These are phyloP conservation scores for Drosophila villosipedis DNA, from an alignment of 2,888 invertebrate genomes.

Conservation along the genomic window DNA sequence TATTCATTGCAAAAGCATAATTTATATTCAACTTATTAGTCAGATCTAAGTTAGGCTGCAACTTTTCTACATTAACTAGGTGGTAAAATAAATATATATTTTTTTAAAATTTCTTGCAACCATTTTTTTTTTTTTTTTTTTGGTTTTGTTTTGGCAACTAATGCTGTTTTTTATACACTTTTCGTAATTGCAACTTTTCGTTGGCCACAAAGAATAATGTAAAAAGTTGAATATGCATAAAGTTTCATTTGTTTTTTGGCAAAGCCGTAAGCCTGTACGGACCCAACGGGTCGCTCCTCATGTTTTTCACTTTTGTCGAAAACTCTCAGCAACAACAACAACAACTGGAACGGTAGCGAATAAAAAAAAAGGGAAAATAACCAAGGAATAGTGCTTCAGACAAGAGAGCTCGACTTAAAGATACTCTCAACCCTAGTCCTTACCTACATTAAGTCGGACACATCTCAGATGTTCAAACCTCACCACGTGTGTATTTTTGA, in stretches of 20 bases:
- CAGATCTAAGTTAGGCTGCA: not conserved
- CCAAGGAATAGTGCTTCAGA: not conserved
- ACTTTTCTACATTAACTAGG: not conserved
- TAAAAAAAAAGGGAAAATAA: conserved; percentile 15
- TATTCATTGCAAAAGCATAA: not conserved
- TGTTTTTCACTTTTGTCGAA: conserved; percentile 50
- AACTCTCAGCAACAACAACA: conserved; percentile 24
- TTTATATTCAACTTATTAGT: not conserved
- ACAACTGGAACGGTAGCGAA: conserved; percentile 35
- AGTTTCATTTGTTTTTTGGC: conserved; percentile 72
- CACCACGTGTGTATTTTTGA: not conserved
- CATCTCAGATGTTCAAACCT: not conserved
- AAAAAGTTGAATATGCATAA: conserved; percentile 81
- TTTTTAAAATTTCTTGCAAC: not conserved
- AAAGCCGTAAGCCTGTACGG: conserved; percentile 31
- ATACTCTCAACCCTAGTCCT: not conserved
- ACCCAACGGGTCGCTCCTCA: conserved; percentile 15
- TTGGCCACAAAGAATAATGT: conserved; percentile 75
- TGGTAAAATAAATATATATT: not conserved
- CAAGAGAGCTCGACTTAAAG: not conserved
- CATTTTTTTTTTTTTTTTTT: conserved; percentile 19
- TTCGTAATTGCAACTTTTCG: conserved; percentile 54
- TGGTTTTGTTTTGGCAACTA: not conserved
- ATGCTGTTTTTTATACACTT: conserved; percentile 31
- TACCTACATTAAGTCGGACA: not conserved